These are phyloP conservation scores for Gallirallus australis DNA, from an alignment of 2,797 vertebrate species.

Conservation along the genomic window DNA sequence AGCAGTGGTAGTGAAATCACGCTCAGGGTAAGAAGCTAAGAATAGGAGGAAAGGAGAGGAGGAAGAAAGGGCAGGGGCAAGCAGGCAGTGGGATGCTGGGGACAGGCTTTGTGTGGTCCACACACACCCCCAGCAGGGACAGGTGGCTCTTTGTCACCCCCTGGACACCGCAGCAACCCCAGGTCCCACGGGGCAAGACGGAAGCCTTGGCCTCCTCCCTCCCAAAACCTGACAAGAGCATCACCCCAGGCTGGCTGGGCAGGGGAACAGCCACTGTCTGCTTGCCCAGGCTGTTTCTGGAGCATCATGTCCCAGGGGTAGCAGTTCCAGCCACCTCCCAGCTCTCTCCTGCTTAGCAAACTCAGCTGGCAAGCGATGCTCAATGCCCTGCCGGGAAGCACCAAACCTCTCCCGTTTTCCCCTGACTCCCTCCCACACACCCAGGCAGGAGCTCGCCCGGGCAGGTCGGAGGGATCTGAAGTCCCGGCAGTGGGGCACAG, in stretches of 20 bases:
- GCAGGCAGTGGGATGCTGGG: fast-evolving
- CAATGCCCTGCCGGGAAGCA: neutral
- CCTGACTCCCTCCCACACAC: fast-evolving
- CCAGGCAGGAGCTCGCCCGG: neutral
- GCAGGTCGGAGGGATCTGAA: too few species aligned
- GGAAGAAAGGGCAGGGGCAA: neutral
- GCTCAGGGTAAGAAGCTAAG: neutral
- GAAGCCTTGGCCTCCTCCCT: neutral
- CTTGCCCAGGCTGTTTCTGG: neutral
- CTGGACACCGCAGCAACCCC: neutral
- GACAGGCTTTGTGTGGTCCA: neutral
- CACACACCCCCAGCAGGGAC: fast-evolving
- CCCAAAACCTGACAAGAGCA: neutral
- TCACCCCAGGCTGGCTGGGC: neutral
- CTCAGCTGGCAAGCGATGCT: neutral
- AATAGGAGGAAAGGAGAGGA: neutral
- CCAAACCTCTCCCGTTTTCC: neutral
- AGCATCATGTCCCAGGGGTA: neutral
- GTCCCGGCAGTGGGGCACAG: too few species aligned
- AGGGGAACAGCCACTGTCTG: fast-evolving
- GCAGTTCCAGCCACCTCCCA: neutral
- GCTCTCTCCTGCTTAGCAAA: neutral
- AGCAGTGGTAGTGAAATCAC: neutral
- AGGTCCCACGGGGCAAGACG: neutral
- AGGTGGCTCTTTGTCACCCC: neutral